phyloP scores from a whole-genome alignment of 2,797 vertebrate genomes.

The Labeo calbasu region DNA sequence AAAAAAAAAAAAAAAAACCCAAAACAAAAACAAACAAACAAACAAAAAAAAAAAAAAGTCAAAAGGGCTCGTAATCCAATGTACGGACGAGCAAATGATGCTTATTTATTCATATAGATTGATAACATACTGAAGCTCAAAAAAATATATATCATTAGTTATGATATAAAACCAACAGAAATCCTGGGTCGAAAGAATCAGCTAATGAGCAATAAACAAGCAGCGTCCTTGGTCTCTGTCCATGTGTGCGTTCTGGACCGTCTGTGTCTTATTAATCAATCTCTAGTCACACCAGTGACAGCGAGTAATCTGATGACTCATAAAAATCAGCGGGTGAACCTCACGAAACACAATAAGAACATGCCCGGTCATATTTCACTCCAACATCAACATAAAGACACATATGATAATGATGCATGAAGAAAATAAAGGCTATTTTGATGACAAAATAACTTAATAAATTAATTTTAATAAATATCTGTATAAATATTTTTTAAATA shows the following conservation, averaged over 20 bases:
- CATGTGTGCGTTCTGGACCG: neutral
- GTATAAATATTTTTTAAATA: too few relatives aligned
- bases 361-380: conserved; percentile 11
- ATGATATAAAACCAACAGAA: neutral
- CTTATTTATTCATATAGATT: neutral
- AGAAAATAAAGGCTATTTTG: neutral
- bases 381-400: neutral
- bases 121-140: neutral
- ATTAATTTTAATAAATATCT: too few relatives aligned
- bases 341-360: neutral
- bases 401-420: neutral
- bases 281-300: conserved; percentile 19
- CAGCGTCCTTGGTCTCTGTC: neutral
- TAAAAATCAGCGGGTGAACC: conserved; percentile 24
- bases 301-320: conserved; percentile 26
- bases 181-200: neutral
- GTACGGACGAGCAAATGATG: neutral
- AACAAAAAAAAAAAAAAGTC: too few relatives aligned
- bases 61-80: too few relatives aligned
- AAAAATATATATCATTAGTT: too few relatives aligned
- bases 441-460: neutral
- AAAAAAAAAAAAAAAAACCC: too few relatives aligned
- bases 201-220: conserved; percentile 8
- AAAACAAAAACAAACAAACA: too few relatives aligned
- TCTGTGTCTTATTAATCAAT: conserved; percentile 22